Evolutionary conservation across 2,888 invertebrate species (phyloP).

Genomic region (Drosophila suboccidentalis): DNA sequence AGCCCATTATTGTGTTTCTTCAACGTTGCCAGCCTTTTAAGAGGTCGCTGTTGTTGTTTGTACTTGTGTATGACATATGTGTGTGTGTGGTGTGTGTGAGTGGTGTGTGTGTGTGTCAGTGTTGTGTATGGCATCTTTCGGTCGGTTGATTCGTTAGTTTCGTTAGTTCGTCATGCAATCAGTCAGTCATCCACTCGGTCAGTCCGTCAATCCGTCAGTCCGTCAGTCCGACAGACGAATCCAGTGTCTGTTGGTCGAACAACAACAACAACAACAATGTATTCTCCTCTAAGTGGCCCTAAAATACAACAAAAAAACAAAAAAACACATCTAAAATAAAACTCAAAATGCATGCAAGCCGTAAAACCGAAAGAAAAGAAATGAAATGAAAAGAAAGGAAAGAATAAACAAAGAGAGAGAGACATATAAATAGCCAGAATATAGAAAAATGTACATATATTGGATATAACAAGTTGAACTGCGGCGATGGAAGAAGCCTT

Average conservation of each 20-base stretch:
- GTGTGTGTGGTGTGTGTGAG: slow-evolving; percentile 30
- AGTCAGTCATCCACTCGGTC: slow-evolving; percentile 66
- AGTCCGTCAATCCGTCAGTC: slow-evolving; percentile 48
- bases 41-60: slow-evolving; percentile 62
- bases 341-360: slow-evolving; percentile 64
- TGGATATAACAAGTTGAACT: slow-evolving; percentile 43
- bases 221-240: slow-evolving; percentile 38
- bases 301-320: slow-evolving; percentile 53
- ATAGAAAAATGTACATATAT: slow-evolving; percentile 14
- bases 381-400: slow-evolving; percentile 28
- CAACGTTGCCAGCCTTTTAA: slow-evolving; percentile 75
- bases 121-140: slow-evolving; percentile 53
- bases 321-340: slow-evolving; percentile 58
- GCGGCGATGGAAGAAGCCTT: background rate
- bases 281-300: slow-evolving; percentile 71
- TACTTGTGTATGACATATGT: slow-evolving; percentile 28
- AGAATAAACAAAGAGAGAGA: slow-evolving; percentile 39
- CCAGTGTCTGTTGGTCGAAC: slow-evolving; percentile 34
- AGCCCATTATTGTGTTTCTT: slow-evolving; percentile 76
- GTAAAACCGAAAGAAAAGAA: slow-evolving; percentile 40
- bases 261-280: slow-evolving; percentile 31
- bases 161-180: slow-evolving; percentile 77
- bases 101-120: slow-evolving; percentile 32
- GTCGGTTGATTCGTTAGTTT: slow-evolving; percentile 77
- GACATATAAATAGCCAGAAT: slow-evolving; percentile 59